Evolutionary conservation across 2,888 invertebrate genomes (phyloP), one percentile per base, ranked within the genome.

Genomic region (Ptycholaimellus sp.): DNA sequence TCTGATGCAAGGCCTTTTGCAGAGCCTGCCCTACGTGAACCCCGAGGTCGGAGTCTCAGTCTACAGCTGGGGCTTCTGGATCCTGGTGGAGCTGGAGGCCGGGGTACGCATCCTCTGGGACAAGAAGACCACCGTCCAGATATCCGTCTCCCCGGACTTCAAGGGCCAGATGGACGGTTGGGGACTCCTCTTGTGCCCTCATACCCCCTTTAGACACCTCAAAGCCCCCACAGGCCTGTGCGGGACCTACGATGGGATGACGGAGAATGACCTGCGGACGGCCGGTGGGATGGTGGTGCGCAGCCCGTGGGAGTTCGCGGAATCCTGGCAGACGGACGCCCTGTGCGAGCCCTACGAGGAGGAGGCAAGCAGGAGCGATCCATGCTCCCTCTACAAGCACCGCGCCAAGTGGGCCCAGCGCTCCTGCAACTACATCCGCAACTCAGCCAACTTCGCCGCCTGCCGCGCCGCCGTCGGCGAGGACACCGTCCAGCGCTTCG

Each of bases 201-300:
- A n/a, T n/a, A n/a, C n/a, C n/a, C n/a, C n/a, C n/a, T n/a, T n/a
- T n/a, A n/a, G n/a, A n/a, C n/a, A n/a, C n/a, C n/a, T n/a, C n/a
- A n/a, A n/a, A n/a, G n/a, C n/a, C n/a, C n/a, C n/a, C n/a, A n/a
- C n/a, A n/a, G n/a, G n/a, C n/a, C 66, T 85, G 1, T 85, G 85
- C 55, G 85, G 85, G 2, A 81, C 85, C 59, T 83, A 74, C 62
- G 80, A 85, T 58, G 72, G 72, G 32, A 73, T 83, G 54, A 70
- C 72, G 47, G 66, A 70, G 28, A 80, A 85, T 52, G 85, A 83
- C 58, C 79, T 80, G 66, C 72, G 73, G 58, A 74, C 77, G 4
- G 78, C 79, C 1, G 73, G 77, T 0, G 73, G 77, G 3, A 81
- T 82, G 54, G 63, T 78, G 1, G 83, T 83, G 55, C 72, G 74